Percentiles rank a stretch among this genome's conserved stretches.
Evolutionary conservation across 2,113 vertebrate genomes (phyloP).

Genomic region (Coturnix japonica): DNA sequence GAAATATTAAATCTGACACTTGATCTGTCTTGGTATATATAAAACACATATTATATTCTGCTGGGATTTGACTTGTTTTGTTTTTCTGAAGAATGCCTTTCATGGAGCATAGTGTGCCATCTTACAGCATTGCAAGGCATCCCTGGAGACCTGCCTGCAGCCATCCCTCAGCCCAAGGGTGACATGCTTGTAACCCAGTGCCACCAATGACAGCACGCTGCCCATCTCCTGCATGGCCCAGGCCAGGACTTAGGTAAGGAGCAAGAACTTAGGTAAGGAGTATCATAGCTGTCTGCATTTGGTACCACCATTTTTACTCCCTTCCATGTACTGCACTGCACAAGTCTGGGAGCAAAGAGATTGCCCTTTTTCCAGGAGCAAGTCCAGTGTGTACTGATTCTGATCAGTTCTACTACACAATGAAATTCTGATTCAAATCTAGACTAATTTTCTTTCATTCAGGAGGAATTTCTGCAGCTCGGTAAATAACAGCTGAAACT

Average conservation of each 20-base stretch:
- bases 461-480: background rate
- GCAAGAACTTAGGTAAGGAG: background rate
- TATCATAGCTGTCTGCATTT: background rate
- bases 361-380: background rate
- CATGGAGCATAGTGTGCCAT: fast-evolving
- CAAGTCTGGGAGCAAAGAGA: background rate
- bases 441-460: background rate
- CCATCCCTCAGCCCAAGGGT: fast-evolving
- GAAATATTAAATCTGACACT: background rate
- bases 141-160: background rate
- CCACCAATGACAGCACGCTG: background rate
- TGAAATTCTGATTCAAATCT: background rate
- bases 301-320: background rate
- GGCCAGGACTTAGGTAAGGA: no score
- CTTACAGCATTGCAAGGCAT: background rate
- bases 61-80: background rate
- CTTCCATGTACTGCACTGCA: background rate
- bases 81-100: background rate
- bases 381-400: background rate
- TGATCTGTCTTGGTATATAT: background rate
- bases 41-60: background rate
- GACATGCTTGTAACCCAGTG: background rate
- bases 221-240: fast-evolving
- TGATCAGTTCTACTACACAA: background rate
- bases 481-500: background rate